These are phyloP conservation scores for Macroglossus sobrinus DNA, from an alignment of 2,113 vertebrate genomes.

Conservation along the genomic window DNA sequence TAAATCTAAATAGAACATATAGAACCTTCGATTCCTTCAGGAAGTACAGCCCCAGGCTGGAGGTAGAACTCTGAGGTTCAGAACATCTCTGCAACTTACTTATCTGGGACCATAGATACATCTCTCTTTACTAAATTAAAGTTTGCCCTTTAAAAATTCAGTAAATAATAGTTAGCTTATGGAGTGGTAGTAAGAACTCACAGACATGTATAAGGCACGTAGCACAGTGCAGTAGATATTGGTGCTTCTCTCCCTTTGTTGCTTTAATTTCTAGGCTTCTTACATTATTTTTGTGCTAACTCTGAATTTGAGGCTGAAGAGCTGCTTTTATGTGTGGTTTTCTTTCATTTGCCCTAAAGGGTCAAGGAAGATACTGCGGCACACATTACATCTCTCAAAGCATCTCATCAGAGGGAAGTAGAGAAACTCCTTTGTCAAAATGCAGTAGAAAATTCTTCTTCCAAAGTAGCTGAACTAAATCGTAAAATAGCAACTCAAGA, in stretches of 20 bases:
- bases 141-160: background rate
- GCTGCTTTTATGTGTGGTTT: background rate
- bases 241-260: background rate
- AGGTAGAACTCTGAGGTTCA: background rate
- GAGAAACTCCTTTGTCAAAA: slow-evolving; percentile 86
- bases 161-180: background rate
- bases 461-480: slow-evolving; percentile 88
- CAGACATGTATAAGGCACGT: background rate
- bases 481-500: slow-evolving; percentile 89
- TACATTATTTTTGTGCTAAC: background rate
- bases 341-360: slow-evolving; percentile 76
- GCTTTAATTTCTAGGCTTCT: background rate
- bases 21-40: background rate
- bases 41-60: background rate
- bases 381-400: slow-evolving; percentile 84
- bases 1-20: background rate
- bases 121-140: background rate
- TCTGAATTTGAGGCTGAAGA: background rate
- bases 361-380: slow-evolving; percentile 81
- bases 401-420: slow-evolving; percentile 85
- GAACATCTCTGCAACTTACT: background rate
- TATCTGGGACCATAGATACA: background rate
- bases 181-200: background rate
- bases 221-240: background rate
- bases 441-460: slow-evolving; percentile 90